Evolutionary conservation across 2,888 invertebrate species (phyloP), one percentile per base, ranked within the genome.

Genomic region (Myopa tessellatipennis): DNA sequence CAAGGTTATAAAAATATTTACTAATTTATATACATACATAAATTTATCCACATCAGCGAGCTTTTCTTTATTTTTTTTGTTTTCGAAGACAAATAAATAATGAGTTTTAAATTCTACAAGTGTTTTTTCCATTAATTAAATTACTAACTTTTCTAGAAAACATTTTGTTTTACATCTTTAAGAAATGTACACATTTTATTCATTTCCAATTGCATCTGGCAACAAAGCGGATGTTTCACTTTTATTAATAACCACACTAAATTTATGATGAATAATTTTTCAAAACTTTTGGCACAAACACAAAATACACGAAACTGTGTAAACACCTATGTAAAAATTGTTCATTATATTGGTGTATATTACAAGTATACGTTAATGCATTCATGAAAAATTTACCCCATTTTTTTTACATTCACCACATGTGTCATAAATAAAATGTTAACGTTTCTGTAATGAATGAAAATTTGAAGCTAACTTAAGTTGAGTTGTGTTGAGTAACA

Each of bases 211-310:
- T 26, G 12, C 58, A 60, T 58, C 60, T 16, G 45, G 45, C 45
- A 61, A 73, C 10, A 38, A 14, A 73, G 26, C 60, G 38, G 61
- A 45, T 45, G 38, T 26, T 45, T 50, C 73, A 73, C n/a, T 73
- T 61, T 73, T 73, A 73, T 45, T 60, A 73, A 73, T 73, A 73
- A 38, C 60, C n/a, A 10, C 26, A 16, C 18, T 38, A 26, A 40
- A 50, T 45, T 61, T 40, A 63, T 16, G n/a, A 3, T 7, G 34
- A 70, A n/a, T 14, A 14, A 70, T 52, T 55, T 34, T 18, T 16
- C 26, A 36, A 70, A 52, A 34, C 4, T 45, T 12, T 52, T 52
- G 70, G 70, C 70, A 26, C 69, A 34, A 16, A 70, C 70, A 26
- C 69, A 34, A 7, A 70, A 26, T 12, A 55, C 26, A 70, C 18